These are phyloP conservation scores for Euplagia quadripunctaria DNA, from an alignment of 2,888 invertebrate genomes.

Conservation along the genomic window DNA sequence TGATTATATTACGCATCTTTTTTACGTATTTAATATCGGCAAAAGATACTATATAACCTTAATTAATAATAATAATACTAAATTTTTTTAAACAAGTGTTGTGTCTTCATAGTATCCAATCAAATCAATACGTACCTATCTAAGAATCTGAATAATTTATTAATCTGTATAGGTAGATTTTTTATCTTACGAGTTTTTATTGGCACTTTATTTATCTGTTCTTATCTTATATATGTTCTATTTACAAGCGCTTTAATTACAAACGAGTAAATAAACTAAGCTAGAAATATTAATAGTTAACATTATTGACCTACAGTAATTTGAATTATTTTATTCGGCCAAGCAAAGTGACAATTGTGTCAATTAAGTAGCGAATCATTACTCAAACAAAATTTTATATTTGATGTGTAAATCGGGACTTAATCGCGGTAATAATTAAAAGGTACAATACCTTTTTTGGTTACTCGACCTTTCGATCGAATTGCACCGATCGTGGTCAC, in stretches of 20 bases:
- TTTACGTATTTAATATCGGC: too few relatives aligned
- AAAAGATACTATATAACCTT: too few relatives aligned
- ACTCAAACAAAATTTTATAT: too few relatives aligned
- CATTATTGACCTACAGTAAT: not conserved
- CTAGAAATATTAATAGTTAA: not conserved
- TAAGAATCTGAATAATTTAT: not conserved
- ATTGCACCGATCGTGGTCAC: too few relatives aligned
- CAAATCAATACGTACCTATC: not conserved
- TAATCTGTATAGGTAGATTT: conserved; percentile 17
- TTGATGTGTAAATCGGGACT: too few relatives aligned
- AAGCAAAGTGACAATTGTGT: not conserved
- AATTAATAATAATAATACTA: too few relatives aligned
- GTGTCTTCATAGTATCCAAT: conserved; percentile 17
- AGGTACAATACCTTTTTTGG: too few relatives aligned
- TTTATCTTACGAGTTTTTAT: conserved; percentile 38
- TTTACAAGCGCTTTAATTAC: conserved; percentile 40
- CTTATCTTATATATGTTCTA: conserved; percentile 34
- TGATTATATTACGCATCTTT: too few relatives aligned
- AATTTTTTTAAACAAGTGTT: too few relatives aligned
- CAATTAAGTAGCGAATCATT: too few relatives aligned
- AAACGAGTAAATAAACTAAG: not conserved
- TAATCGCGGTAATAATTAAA: too few relatives aligned
- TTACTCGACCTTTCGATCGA: too few relatives aligned
- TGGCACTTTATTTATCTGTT: conserved; percentile 60
- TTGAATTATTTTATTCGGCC: not conserved